Evolutionary conservation across 2,888 invertebrate species (phyloP).

Genomic region (Noctuana brunneofusca): DNA sequence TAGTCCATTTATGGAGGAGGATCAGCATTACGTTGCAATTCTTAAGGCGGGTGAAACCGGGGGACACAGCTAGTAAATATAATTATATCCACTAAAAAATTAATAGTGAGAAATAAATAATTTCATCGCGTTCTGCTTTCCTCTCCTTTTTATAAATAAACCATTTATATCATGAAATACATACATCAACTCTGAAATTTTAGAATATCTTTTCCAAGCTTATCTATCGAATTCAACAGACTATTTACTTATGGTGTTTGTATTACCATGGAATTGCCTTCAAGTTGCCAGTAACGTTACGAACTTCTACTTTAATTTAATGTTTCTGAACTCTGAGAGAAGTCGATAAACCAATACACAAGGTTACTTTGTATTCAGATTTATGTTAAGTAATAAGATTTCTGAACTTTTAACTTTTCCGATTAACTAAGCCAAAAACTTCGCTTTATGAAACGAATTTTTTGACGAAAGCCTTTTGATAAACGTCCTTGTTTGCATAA

Average conservation of each 20-base stretch:
- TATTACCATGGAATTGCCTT: constrained; percentile 4
- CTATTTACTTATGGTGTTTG: neutral
- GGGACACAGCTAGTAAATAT: too few relatives aligned
- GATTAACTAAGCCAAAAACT: constrained; percentile 6
- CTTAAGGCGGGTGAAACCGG: too few relatives aligned
- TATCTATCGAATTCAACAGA: neutral
- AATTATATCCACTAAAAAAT: too few relatives aligned
- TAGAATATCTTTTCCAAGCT: too few relatives aligned
- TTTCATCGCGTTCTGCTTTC: too few relatives aligned
- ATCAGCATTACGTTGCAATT: too few relatives aligned
- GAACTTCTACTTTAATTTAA: neutral
- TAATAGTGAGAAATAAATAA: too few relatives aligned
- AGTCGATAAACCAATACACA: constrained; percentile 16
- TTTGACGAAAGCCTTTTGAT: neutral
- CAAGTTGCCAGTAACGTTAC: neutral
- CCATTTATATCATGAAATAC: too few relatives aligned
- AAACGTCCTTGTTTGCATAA: neutral
- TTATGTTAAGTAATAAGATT: constrained; percentile 18
- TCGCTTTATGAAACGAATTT: constrained; percentile 6
- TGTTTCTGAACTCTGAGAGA: constrained; percentile 2
- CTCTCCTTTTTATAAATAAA: too few relatives aligned
- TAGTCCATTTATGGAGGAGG: too few relatives aligned
- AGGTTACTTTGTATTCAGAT: constrained; percentile 25
- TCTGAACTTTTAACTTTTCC: constrained; percentile 4
- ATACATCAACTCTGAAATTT: too few relatives aligned